Base-by-base conservation (phyloP, 2,888 invertebrate species). In the Subacronicta megacephala region DNA sequence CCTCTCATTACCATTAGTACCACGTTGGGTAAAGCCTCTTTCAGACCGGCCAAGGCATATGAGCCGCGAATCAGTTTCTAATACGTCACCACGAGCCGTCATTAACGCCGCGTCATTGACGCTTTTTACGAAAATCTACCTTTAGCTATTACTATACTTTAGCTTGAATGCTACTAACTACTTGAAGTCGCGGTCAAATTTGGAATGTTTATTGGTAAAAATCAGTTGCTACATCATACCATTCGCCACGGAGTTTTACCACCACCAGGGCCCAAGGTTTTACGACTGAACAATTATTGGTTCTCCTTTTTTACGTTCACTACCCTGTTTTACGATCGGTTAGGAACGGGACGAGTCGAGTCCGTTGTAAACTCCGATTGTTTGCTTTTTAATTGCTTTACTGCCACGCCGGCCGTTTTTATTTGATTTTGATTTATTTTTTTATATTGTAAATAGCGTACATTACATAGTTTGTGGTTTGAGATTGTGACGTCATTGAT, bases 331-430 rank as follows among this genome's bases (percentile, higher is more conserved):
- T 85, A 86, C 81, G 77, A 81, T 78, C 75, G 80, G 84, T 80
- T 81, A 72, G 73, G 37, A 57, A 68, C 69, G 69, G 77, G 73
- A 72, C 73, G 73, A 69, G 36, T 57, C 45, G 37, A 46, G 43
- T 38, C 61, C 78, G 86, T 84, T 83, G 85, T 90, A 90, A 91
- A 90, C 81, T 82, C 85, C 84, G 84, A 90, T 89, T 90, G 89
- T 90, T 89, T 82, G 83, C 73, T 78, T 82, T 85, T 90, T 83
- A 83, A 83, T 85, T 84, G 80, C 84, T 85, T 84, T 85, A 83
- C 64, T 78, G 75, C 70, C 66, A 59, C 41, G 64, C 62, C 50
- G 68, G 72, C 67, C 62, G 71, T 64, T 66, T 68, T 71, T 66
- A 70, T 71, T 68, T 65, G 75, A 49, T 62, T 72, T 66, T 72